Evolutionary conservation across 2,888 invertebrate species (phyloP).

Genomic region (Drosophila nigritarsus): DNA sequence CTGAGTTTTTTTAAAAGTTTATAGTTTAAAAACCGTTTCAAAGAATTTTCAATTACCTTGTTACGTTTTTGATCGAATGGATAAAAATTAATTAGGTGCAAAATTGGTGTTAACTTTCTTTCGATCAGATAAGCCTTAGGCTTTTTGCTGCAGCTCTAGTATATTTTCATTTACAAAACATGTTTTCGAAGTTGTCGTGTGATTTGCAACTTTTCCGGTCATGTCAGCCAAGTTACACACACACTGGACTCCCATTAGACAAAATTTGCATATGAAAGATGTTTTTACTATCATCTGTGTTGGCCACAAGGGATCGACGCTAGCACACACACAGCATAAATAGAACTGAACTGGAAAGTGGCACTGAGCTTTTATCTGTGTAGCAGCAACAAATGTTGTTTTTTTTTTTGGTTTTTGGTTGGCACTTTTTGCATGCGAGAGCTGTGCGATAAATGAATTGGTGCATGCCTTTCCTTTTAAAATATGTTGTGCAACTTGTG

Average conservation of each 20-base stretch:
- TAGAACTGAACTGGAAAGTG: background rate
- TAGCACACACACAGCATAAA: slow-evolving; percentile 2
- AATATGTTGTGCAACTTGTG: background rate
- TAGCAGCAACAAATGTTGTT: background rate
- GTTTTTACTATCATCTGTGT: slow-evolving; percentile 1
- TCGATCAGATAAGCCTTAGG: background rate
- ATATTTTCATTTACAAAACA: background rate
- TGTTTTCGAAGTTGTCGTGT: background rate
- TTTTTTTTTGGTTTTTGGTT: background rate
- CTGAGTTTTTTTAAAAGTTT: background rate
- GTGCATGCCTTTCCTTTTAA: background rate
- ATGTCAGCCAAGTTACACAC: background rate
- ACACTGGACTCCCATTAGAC: background rate
- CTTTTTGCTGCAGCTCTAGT: background rate
- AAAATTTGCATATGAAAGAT: slow-evolving; percentile 18
- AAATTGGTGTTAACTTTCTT: background rate
- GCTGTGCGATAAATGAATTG: slow-evolving; percentile 3
- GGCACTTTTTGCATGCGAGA: slow-evolving; percentile 24
- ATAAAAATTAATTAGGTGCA: background rate
- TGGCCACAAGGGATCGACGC: background rate
- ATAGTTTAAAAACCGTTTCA: background rate
- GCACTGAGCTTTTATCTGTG: slow-evolving; percentile 26
- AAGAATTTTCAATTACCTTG: background rate
- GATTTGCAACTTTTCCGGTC: background rate
- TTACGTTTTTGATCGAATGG: background rate